phyloP scores from a whole-genome alignment of 2,113 vertebrate genomes.

The Brachirus orientalis region DNA sequence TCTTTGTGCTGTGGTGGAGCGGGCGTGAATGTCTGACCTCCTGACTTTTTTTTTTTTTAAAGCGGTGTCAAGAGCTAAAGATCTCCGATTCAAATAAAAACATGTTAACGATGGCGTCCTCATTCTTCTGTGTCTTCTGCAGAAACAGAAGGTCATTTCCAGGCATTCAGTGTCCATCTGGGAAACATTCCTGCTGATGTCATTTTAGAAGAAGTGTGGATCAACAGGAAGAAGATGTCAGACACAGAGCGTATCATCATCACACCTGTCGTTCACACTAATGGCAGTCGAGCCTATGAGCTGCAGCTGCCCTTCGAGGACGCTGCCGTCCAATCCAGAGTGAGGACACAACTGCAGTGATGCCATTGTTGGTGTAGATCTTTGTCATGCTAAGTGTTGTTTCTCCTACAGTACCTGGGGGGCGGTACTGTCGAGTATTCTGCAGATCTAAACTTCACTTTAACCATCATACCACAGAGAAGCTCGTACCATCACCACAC shows the following conservation, averaged over 20 bases:
- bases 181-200: conserved; percentile 68
- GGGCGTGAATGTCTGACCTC: too few species aligned
- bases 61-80: too few species aligned
- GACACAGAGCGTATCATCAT: conserved; percentile 13
- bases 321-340: conserved; percentile 15
- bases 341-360: conserved; percentile 17
- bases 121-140: background rate
- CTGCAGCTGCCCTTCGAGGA: conserved; percentile 58
- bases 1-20: too few species aligned
- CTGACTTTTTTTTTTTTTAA: too few species aligned
- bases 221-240: conserved; percentile 49
- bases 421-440: conserved; percentile 57
- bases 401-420: conserved; percentile 59
- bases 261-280: conserved; percentile 21
- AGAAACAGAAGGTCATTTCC: conserved; percentile 43
- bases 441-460: conserved; percentile 58
- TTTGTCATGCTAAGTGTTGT: background rate
- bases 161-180: conserved; percentile 60
- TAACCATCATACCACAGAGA: conserved; percentile 44
- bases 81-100: too few species aligned
- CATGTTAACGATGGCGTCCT: too few species aligned
- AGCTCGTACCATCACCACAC: conserved; percentile 56
- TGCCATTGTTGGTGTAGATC: background rate
- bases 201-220: conserved; percentile 34
- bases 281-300: conserved; percentile 45